These are phyloP conservation scores for Aleiodes sp. DNA, from an alignment of 1,140 invertebrate genomes.

Conservation along the genomic window DNA sequence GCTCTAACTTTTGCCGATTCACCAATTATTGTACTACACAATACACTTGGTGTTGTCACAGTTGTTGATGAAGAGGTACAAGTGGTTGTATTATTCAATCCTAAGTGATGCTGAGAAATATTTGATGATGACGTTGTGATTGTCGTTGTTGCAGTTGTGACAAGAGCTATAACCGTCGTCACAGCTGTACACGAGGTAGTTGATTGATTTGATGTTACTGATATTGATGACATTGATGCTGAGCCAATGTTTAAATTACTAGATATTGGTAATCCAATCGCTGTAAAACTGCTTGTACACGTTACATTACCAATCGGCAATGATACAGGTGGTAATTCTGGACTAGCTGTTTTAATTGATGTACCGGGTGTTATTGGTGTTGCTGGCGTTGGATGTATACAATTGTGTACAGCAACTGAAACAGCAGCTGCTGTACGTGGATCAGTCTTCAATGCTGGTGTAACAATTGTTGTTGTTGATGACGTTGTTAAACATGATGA, in stretches of 20 bases:
- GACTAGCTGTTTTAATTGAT: slow-evolving; percentile 61
- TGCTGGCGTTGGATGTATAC: slow-evolving; percentile 55
- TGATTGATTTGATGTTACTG: slow-evolving; percentile 28
- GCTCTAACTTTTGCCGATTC: slow-evolving; percentile 38
- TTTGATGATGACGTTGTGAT: slow-evolving; percentile 19
- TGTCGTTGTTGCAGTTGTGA: slow-evolving; percentile 38
- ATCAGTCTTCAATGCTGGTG: slow-evolving; percentile 44
- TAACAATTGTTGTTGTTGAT: slow-evolving; percentile 36
- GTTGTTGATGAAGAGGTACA: slow-evolving; percentile 16
- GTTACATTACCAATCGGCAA: slow-evolving; percentile 50
- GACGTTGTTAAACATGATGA: slow-evolving; percentile 40
- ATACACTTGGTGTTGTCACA: neutral
- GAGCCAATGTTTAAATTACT: slow-evolving; percentile 36
- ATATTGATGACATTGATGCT: slow-evolving; percentile 19
- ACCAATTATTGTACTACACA: slow-evolving; percentile 9
- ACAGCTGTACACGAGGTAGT: slow-evolving; percentile 30
- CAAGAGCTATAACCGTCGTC: slow-evolving; percentile 31
- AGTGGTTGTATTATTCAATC: slow-evolving; percentile 29
- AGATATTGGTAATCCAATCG: slow-evolving; percentile 36
- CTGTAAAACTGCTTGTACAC: slow-evolving; percentile 41
- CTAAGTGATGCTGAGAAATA: slow-evolving; percentile 25
- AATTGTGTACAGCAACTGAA: slow-evolving; percentile 49
- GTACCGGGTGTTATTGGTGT: slow-evolving; percentile 62
- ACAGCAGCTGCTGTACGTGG: too few species aligned
- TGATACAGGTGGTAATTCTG: slow-evolving; percentile 61